A percentile compares a stretch with the other conserved stretches of the same genome.
Conservation (phyloP, 2,797 vertebrate genomes). For the Trachurus trachurus region DNA sequence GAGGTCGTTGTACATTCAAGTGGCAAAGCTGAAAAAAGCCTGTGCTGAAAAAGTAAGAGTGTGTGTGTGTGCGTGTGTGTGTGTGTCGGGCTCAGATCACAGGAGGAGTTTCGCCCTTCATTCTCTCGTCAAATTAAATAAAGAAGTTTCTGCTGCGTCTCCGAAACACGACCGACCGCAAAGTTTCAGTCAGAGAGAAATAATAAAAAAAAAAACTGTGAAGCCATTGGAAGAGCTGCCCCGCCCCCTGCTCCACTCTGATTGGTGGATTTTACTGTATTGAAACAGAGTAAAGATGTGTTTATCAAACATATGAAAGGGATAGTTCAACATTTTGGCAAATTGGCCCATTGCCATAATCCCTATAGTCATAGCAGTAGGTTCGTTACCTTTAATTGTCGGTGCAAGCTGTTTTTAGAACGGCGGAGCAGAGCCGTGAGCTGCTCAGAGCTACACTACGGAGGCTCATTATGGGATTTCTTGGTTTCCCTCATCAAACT, state of each 20-base stretch:
- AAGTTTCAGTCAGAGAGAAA: not conserved
- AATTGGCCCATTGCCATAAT: too few relatives aligned
- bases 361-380: too few relatives aligned
- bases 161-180: slow-evolving; percentile 1
- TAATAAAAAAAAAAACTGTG: not conserved
- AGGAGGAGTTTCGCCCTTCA: slow-evolving; percentile 41
- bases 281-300: too few relatives aligned
- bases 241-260: not conserved
- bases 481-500: too few relatives aligned
- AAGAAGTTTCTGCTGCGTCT: slow-evolving; percentile 19
- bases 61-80: slow-evolving; percentile 31
- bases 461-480: too few relatives aligned
- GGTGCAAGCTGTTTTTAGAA: too few relatives aligned
- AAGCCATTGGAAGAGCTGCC: not conserved
- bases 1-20: slow-evolving; percentile 66
- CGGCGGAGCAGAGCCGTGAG: too few relatives aligned
- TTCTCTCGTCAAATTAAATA: slow-evolving; percentile 47
- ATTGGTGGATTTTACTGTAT: too few relatives aligned
- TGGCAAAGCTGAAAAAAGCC: slow-evolving; percentile 48
- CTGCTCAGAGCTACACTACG: too few relatives aligned
- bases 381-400: too few relatives aligned
- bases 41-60: slow-evolving; percentile 41
- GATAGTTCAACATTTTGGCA: too few relatives aligned
- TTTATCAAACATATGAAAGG: too few relatives aligned
- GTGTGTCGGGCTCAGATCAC: slow-evolving; percentile 39